Base-by-base conservation (phyloP, 2,888 invertebrate genomes). In the Callinectes sapidus region DNA sequence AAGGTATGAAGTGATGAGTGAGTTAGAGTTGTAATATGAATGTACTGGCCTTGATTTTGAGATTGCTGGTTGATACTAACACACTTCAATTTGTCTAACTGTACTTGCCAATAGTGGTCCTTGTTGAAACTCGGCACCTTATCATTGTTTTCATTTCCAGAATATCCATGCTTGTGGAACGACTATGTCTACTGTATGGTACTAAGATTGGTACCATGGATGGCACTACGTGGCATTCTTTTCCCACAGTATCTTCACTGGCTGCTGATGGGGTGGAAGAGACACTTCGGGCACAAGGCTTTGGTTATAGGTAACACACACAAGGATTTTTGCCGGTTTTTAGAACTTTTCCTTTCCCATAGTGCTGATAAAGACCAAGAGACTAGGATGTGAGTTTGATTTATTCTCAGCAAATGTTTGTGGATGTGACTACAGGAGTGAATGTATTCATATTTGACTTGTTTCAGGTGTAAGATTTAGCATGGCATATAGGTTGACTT, bases 131-230 rank as follows among this genome's bases (percentile, higher is more conserved):
- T 1, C 23, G 16, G 6, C 28, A 28, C 28, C n/a, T 71, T 39
- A 39, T 39, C 39, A n/a, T 28, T 28, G n/a, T 35, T 35, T 14
- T 61, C 35, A 28, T 66, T 61, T 96, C 89, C 95, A 98, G 99
- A 95, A 99, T 99, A 95, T 97, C 98, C 35, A 96, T 97, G 87
- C 98, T 99, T 98, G 98, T 99, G 28, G 98, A 99, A 95, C 98
- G 98, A 95, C 95, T 99, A 94, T 98, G 98, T 95, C 95, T 95
- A 5, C 96, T 97, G 92, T 99, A 98, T 96, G 99, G 99, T 10
- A 96, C 97, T 89, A 96, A 97, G 95, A 97, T 99, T 94, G 97
- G 97, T 94, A 96, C 96, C 94, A 95, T 97, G 91, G 97, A 98
- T 95, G 97, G 96, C 14, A 95, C 95, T 85, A 96, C 96, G 23